Evolutionary conservation across 2,797 vertebrate species (phyloP), one percentile per base, ranked within the genome.

Genomic region (Lateolabrax maculatus): DNA sequence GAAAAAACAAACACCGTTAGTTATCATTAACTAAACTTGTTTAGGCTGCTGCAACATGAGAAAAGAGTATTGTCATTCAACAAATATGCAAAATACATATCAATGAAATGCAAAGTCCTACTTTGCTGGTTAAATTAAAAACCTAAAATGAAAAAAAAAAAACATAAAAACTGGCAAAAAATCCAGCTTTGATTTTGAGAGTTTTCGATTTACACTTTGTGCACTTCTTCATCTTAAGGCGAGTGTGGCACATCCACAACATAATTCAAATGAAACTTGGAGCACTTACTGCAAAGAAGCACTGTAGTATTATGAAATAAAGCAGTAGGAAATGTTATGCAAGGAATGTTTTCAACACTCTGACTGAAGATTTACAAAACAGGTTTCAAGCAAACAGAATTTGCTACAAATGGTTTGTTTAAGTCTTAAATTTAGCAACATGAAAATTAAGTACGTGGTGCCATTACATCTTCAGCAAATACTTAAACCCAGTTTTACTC

Each of bases 1-100:
- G 76, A 57, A 84, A 83, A 74, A 83, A 68, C 39, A 80, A 77
- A 73, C 51, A 79, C 29, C 49, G 51, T 48, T 36, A 51, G 58
- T 77, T 66, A 64, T 58, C 25, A 66, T 29, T 39, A 29, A 71
- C 15, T 36, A 21, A 70, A 62, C 56, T 27, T n/a, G 67, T 58
- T 16, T 36, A 58, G 37, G 66, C 3, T 65, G 62, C 72, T 87
- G 73, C 46, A 82, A 79, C 48, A 58, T 51, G 31, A 80, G 4
- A 67, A 34, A 62, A 61, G 9, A 31, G 49, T 21, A 60, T 25
- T 19, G 18, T 84, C n/a, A 81, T 80, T 84, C 9, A 65, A 51
- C 31, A 84, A 36, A 58, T 23, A 25, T 55, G 55, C 25, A 64
- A 67, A 67, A 77, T 6, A 25, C 29, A 60, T 23, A 46, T 65